Conservation (phyloP, 1,140 invertebrate genomes). For the Drosophila suzukii region DNA sequence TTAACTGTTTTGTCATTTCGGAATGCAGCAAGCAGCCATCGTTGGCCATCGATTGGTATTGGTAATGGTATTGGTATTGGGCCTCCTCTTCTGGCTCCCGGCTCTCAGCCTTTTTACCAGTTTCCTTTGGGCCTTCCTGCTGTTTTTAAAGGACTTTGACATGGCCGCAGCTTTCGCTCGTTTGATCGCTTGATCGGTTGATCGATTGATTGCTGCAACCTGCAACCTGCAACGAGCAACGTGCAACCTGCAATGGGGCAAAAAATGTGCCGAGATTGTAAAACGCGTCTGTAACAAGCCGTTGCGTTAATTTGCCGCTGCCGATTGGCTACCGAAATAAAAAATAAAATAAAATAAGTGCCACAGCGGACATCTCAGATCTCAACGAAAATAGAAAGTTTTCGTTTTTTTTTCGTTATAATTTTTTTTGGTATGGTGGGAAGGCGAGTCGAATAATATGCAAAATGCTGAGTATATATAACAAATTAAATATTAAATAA, state of each 20-base stretch:
- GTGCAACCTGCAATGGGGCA: slow-evolving; percentile 26
- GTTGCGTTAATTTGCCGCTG: slow-evolving; percentile 84
- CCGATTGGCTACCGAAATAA: slow-evolving; percentile 80
- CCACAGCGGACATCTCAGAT: slow-evolving; percentile 4
- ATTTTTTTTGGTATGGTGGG: slow-evolving; percentile 19
- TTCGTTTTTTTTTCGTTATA: slow-evolving; percentile 14
- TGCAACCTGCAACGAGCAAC: slow-evolving; percentile 20
- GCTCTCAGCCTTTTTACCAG: slow-evolving; percentile 2
- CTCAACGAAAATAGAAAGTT: slow-evolving; percentile 58
- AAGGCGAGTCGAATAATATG: slow-evolving; percentile 30
- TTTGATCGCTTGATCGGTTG: slow-evolving; percentile 81
- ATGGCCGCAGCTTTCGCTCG: slow-evolving; percentile 79
- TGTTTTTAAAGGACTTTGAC: slow-evolving; percentile 73
- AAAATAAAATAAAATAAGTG: slow-evolving; percentile 27
- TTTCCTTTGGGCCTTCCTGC: slow-evolving; percentile 46
- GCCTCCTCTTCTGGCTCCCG: slow-evolving; percentile 18
- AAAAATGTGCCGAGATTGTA: slow-evolving; percentile 66
- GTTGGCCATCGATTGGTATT: slow-evolving; percentile 68
- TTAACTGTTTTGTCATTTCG: slow-evolving; percentile 84
- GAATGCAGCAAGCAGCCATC: slow-evolving; percentile 75
- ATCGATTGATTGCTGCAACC: slow-evolving; percentile 81
- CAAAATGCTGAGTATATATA: slow-evolving; percentile 40
- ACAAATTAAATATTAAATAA: slow-evolving; percentile 66
- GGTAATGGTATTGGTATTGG: slow-evolving; percentile 17
- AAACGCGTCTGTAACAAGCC: slow-evolving; percentile 76